Conservation (phyloP, 2,888 invertebrate species). For the Leucophenga montana region DNA sequence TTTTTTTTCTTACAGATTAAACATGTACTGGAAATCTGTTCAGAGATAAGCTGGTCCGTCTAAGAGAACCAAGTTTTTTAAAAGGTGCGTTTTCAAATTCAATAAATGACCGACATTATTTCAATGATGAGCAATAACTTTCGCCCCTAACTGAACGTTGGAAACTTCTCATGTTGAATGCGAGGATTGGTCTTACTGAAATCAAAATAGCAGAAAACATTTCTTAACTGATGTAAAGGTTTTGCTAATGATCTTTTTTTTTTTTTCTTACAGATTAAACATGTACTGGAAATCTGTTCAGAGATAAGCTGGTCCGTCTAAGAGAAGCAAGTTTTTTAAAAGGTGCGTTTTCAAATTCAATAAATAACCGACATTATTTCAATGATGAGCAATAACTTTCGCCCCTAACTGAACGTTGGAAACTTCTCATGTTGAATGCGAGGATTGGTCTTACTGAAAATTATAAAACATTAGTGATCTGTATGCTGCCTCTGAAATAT, state of each 20-base stretch:
- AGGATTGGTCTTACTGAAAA: slow-evolving; percentile 69
- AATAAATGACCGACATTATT: too few species aligned
- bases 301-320: too few species aligned
- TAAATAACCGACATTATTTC: too few species aligned
- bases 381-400: slow-evolving; percentile 66
- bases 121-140: slow-evolving; percentile 63
- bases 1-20: not conserved
- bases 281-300: too few species aligned
- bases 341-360: too few species aligned
- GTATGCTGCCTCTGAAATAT: too few species aligned
- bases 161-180: slow-evolving; percentile 65
- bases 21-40: too few species aligned
- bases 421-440: slow-evolving; percentile 66
- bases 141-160: slow-evolving; percentile 69
- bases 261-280: not conserved
- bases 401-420: slow-evolving; percentile 67
- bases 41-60: too few species aligned
- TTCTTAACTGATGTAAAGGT: not conserved
- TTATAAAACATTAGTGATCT: too few species aligned
- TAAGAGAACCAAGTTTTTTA: too few species aligned
- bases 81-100: too few species aligned
- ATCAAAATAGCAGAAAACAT: not conserved
- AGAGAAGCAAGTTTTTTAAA: too few species aligned
- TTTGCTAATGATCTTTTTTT: not conserved
- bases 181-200: slow-evolving; percentile 70